These are phyloP conservation scores for Physella acuta DNA, from an alignment of 1,140 invertebrate species.

Conservation along the genomic window DNA sequence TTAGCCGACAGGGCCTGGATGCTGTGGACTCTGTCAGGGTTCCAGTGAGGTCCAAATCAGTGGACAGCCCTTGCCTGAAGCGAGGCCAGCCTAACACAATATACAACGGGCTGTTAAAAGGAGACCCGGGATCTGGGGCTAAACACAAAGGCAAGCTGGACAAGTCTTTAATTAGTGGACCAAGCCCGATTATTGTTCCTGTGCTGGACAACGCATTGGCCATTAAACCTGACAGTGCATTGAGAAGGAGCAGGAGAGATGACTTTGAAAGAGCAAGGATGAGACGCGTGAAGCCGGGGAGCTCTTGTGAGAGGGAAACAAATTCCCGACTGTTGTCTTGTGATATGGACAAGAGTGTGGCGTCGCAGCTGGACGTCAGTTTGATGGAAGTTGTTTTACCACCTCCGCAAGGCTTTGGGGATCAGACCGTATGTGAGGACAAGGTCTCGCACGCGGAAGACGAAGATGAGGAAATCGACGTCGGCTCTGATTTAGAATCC, in stretches of 20 bases:
- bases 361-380: slow-evolving; percentile 15
- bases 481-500: slow-evolving; percentile 35
- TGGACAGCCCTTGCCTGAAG: slow-evolving; percentile 35
- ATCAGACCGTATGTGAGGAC: slow-evolving; percentile 23
- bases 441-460: neutral
- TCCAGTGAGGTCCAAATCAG: slow-evolving; percentile 31
- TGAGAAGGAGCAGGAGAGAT: slow-evolving; percentile 5
- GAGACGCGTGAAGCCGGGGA: neutral
- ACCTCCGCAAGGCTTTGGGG: slow-evolving; percentile 29
- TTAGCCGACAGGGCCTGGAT: neutral
- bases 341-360: neutral
- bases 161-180: slow-evolving; percentile 41
- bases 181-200: slow-evolving; percentile 35
- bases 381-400: slow-evolving; percentile 26
- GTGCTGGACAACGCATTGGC: slow-evolving; percentile 6
- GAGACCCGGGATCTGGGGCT: slow-evolving; percentile 33
- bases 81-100: slow-evolving; percentile 50
- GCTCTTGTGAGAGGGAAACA: neutral
- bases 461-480: slow-evolving; percentile 5
- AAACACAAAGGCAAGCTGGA: slow-evolving; percentile 42
- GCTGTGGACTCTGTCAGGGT: neutral
- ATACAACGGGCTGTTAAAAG: slow-evolving; percentile 44
- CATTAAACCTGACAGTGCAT: neutral
- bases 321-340: neutral
- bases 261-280: slow-evolving; percentile 1